Base-by-base conservation (phyloP, 2,797 vertebrate species). In the Anomalospiza imberbis region DNA sequence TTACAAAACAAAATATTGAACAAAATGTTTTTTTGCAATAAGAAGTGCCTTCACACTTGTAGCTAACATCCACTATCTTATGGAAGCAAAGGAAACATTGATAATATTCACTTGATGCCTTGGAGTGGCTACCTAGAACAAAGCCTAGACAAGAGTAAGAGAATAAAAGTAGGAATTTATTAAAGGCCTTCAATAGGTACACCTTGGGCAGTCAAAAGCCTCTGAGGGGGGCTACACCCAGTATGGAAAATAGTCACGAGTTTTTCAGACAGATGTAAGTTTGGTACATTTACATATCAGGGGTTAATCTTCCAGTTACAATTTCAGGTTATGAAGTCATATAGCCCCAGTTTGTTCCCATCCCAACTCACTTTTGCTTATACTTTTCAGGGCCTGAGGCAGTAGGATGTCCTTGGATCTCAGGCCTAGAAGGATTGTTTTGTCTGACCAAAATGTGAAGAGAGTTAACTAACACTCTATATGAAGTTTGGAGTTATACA, bases 231-330 rank as follows among this genome's bases (percentile, higher is more conserved):
- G 13, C 8, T 45, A 25, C 4, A 31, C 5, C 9, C 26, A 36
- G 45, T 50, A 36, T 24, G 32, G 12, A 24, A 2, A 0, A 44
- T 18, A 6, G 9, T 51, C 24, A 25, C 2, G 2, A 19, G 19
- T 31, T 63, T 53, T 63, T 24, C 38, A 53, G 25, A 44, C 20
- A 63, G 19, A 14, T 9, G 7, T 17, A 17, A 13, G 9, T 34
- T 63, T 63, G 12, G 38, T 53, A 17, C 19, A 34, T 44, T 63
- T 34, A 45, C 16, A 26, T 36, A 36, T 36, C n/a, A 54, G 28
- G 17, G 17, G 26, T 36, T 36, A 78, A 45, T 36, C 17, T 26
- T 45, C 26, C 32, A 54, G 5, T 54, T 65, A 25, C n/a, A 32
- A 2, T 40, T 65, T 65, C 40, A 36, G 50, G 5, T 12, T 16